These are phyloP conservation scores for Hypsibius dujardini DNA, from an alignment of 1,140 invertebrate species.

Conservation along the genomic window DNA sequence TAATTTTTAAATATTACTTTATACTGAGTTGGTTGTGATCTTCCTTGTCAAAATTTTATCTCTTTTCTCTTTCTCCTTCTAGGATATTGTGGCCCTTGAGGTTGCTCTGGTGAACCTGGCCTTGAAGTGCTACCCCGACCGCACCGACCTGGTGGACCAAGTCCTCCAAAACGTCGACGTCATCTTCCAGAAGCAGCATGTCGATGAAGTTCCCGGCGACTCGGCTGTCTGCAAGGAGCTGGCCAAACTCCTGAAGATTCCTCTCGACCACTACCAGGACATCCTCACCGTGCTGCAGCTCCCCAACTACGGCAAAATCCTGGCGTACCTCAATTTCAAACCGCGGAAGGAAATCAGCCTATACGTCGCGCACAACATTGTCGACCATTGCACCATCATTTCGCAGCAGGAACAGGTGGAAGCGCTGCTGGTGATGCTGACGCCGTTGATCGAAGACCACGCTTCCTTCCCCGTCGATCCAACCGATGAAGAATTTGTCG, in stretches of 20 bases:
- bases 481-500: slow-evolving; percentile 60
- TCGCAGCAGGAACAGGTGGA: slow-evolving; percentile 70
- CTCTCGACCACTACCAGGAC: slow-evolving; percentile 83
- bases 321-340: slow-evolving; percentile 72
- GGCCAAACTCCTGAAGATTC: slow-evolving; percentile 75
- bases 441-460: slow-evolving; percentile 71
- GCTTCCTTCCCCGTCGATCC: slow-evolving; percentile 43
- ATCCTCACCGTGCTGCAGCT: slow-evolving; percentile 57
- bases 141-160: slow-evolving; percentile 84
- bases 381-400: slow-evolving; percentile 71
- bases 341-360: slow-evolving; percentile 68
- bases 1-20: too few species aligned
- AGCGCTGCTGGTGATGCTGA: slow-evolving; percentile 54
- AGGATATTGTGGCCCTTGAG: slow-evolving; percentile 85
- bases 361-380: slow-evolving; percentile 66
- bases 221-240: slow-evolving; percentile 74
- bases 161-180: slow-evolving; percentile 71
- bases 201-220: slow-evolving; percentile 55
- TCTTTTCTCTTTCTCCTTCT: too few species aligned
- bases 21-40: too few species aligned
- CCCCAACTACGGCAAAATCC: slow-evolving; percentile 61
- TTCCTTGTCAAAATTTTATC: too few species aligned
- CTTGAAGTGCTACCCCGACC: slow-evolving; percentile 83
- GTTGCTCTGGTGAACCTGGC: slow-evolving; percentile 84
- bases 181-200: slow-evolving; percentile 57